Conservation (phyloP, 2,888 invertebrate species). For the Spialia ferax region DNA sequence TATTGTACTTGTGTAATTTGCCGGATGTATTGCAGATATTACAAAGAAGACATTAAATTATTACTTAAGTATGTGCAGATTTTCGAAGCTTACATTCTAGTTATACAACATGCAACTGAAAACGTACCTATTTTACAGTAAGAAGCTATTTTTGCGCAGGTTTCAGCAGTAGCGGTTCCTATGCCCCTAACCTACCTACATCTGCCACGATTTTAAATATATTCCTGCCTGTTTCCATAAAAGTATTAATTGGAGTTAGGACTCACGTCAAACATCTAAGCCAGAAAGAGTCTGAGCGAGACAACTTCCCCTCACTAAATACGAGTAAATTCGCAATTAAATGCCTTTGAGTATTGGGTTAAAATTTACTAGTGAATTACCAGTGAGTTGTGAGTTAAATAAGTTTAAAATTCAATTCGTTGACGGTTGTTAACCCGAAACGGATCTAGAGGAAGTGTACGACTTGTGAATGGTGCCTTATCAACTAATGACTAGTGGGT, state of each 20-base stretch:
- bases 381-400: not conserved
- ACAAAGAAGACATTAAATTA: not conserved
- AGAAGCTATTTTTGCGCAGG: too few species aligned
- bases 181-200: too few species aligned
- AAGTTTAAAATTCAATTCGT: conserved; percentile 45
- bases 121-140: too few species aligned
- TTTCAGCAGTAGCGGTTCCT: too few species aligned
- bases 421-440: conserved; percentile 53
- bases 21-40: conserved; percentile 64
- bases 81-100: not conserved
- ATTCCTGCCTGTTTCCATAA: too few species aligned
- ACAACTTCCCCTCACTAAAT: not conserved
- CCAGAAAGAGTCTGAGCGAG: too few species aligned
- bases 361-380: not conserved
- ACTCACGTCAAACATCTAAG: too few species aligned
- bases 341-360: not conserved
- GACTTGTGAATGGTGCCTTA: conserved; percentile 59
- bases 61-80: not conserved
- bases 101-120: too few species aligned
- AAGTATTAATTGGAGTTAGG: too few species aligned
- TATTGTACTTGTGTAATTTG: conserved; percentile 67
- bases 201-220: too few species aligned
- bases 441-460: conserved; percentile 63
- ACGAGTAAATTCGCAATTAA: too few species aligned
- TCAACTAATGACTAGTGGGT: conserved; percentile 57